Base-by-base conservation (phyloP, 2,888 invertebrate genomes). In the Leucoma salicis region DNA sequence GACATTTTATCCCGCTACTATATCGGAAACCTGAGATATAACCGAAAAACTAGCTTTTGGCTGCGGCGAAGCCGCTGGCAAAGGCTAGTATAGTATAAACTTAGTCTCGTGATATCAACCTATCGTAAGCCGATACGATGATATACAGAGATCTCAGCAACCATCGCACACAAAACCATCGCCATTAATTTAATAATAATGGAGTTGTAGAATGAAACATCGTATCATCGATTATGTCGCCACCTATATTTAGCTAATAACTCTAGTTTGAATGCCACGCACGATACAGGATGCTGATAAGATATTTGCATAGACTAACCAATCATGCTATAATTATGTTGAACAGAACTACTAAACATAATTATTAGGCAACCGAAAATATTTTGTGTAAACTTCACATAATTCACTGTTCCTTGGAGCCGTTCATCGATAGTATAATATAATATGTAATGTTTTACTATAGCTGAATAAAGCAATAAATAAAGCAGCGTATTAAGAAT, bases 281-380 rank as follows among this genome's bases (percentile, higher is more conserved):
- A 75, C 79, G 74, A 63, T 66, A 59, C 82, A 82, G 84, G 83
- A 84, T 78, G 78, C 79, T 76, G 81, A 83, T 82, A 83, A 78
- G 66, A 70, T 72, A 80, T 82, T 82, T 76, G 77, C 80, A 82
- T 82, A 78, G 66, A 68, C 63, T 63, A 63, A 70, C 57, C 56
- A 60, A 66, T 68, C 63, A 66, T 56, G 57, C 31, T 50, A 49
- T 42, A 14, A 11, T n/a, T 11, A n/a, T n/a, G n/a, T 27, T 27
- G 27, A 21, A 21, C 21, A 8, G 8, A 21, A 21, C 21, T 21
- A 21, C 21, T 21, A 21, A 21, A 21, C 21, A 21, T 21, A 21
- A 8, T 31, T 41, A 41, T 43, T 47, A 53, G 41, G 43, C 39
- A 46, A 43, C 38, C 32, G 11, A 36, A 14, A 27, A 41, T 21